Evolutionary conservation across 2,797 vertebrate genomes (phyloP).

Genomic region (Yasuhikotakia modesta): DNA sequence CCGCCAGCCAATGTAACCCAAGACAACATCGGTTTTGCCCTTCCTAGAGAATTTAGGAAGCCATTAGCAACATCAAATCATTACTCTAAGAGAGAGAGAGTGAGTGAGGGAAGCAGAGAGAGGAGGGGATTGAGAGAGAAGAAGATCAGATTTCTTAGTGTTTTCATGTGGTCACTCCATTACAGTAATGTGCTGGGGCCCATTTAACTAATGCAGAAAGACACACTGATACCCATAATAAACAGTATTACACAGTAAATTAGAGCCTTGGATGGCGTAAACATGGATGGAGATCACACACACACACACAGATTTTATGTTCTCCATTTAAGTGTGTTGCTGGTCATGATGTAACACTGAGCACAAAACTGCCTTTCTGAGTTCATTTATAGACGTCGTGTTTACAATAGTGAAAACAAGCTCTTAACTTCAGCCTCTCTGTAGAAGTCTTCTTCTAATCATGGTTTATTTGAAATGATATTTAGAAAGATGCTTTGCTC

Average conservation of each 20-base stretch:
- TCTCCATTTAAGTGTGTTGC: conserved; percentile 4
- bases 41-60: conserved; percentile 93
- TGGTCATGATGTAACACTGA: background rate
- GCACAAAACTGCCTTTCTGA: conserved; percentile 11
- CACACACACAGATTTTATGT: conserved; percentile 26
- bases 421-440: background rate
- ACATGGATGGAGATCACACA: conserved; percentile 39
- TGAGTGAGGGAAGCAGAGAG: conserved; percentile 40
- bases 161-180: conserved; percentile 88
- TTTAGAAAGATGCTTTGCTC: conserved; percentile 31
- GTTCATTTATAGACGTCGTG: conserved; percentile 24
- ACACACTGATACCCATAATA: conserved; percentile 73
- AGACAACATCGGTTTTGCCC: conserved; percentile 82
- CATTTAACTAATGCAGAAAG: conserved; percentile 80
- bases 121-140: conserved; percentile 52
- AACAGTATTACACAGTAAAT: conserved; percentile 69
- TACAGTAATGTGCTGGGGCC: conserved; percentile 85
- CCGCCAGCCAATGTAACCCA: conserved; percentile 86
- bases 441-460: conserved; percentile 29
- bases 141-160: conserved; percentile 82
- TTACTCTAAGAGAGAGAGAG: conserved; percentile 75
- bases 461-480: conserved; percentile 40
- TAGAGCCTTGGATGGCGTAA: conserved; percentile 55
- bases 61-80: conserved; percentile 97
- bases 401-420: conserved; percentile 25